A percentile compares a stretch with the other conserved stretches of the same genome.
Conservation (phyloP, 2,888 invertebrate genomes). For the Metallyticus violacea region DNA sequence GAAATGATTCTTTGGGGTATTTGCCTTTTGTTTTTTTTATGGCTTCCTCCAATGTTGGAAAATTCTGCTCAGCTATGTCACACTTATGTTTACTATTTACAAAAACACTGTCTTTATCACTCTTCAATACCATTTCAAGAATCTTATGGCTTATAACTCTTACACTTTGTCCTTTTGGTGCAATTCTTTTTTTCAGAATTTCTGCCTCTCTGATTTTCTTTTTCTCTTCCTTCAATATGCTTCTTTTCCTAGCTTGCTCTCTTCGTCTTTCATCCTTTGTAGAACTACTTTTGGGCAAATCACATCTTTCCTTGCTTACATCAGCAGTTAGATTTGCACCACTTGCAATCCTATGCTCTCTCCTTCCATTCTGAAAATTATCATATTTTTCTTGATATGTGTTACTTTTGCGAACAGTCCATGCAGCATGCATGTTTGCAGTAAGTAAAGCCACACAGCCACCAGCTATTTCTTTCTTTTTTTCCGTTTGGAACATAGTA, state of each 20-base stretch:
- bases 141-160: background rate
- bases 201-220: slow-evolving; percentile 9
- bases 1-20: background rate
- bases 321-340: background rate
- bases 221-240: background rate
- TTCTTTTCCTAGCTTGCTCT: background rate
- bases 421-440: background rate
- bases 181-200: background rate
- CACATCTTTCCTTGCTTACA: background rate
- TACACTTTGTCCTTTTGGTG: slow-evolving; percentile 19
- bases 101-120: background rate
- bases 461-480: background rate
- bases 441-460: background rate
- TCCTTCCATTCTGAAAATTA: background rate
- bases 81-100: background rate
- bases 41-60: background rate
- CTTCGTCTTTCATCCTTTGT: background rate
- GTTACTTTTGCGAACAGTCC: background rate
- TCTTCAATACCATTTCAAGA: background rate
- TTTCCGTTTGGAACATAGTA: background rate
- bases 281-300: background rate
- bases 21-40: background rate
- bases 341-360: background rate
- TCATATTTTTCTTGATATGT: no score
- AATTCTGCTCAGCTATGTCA: background rate